A percentile compares a stretch with the other conserved stretches of the same genome.
phyloP scores from a whole-genome alignment of 2,888 invertebrate genomes.

The Nephrotoma appendiculata region DNA sequence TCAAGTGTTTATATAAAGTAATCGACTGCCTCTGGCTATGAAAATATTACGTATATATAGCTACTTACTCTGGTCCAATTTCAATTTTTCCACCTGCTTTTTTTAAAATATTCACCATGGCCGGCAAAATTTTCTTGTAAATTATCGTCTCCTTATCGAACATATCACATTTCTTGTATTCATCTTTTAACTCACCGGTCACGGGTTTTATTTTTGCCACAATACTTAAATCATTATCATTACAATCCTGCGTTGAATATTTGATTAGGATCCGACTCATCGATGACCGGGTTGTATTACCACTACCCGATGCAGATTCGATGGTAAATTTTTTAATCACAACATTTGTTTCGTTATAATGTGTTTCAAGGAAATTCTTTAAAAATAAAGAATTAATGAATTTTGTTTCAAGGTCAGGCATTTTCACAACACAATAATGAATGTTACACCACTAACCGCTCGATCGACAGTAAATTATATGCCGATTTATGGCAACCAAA shows the following conservation, averaged over 20 bases:
- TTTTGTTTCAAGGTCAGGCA: slow-evolving; percentile 8
- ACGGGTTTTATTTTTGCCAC: slow-evolving; percentile 11
- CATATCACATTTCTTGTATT: slow-evolving; percentile 8
- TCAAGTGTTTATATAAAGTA: background rate
- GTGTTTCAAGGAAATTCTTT: slow-evolving; percentile 10
- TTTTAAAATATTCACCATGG: slow-evolving; percentile 6
- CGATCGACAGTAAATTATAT: background rate
- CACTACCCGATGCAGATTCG: slow-evolving; percentile 7
- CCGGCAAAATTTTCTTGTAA: slow-evolving; percentile 9
- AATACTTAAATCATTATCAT: slow-evolving; percentile 5
- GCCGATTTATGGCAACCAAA: background rate
- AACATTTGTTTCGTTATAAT: slow-evolving; percentile 9
- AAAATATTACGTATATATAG: background rate
- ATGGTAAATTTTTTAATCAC: slow-evolving; percentile 8
- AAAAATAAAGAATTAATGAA: slow-evolving; percentile 12
- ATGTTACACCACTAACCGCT: background rate
- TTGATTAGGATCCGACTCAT: slow-evolving; percentile 8
- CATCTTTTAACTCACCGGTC: slow-evolving; percentile 8
- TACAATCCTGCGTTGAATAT: slow-evolving; percentile 7
- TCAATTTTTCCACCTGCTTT: slow-evolving; percentile 10
- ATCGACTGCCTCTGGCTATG: background rate
- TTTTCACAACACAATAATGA: background rate
- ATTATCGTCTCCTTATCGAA: slow-evolving; percentile 10
- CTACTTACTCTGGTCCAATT: slow-evolving; percentile 11
- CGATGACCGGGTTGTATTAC: background rate